Evolutionary conservation across 2,888 invertebrate species (phyloP), one percentile per base, ranked within the genome.

Genomic region (Nasonia oneida): DNA sequence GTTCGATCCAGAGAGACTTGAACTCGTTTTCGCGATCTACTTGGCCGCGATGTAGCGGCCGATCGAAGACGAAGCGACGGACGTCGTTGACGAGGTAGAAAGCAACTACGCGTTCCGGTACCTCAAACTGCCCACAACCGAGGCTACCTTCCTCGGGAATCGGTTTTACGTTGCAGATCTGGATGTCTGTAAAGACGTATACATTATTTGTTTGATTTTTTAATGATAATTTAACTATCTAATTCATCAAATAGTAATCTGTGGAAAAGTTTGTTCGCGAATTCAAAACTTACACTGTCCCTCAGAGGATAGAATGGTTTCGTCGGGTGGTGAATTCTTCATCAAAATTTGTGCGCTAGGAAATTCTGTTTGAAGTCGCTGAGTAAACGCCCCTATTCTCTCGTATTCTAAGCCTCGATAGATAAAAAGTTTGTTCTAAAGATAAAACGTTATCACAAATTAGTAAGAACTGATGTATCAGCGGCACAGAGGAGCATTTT

Each of bases 371-470:
- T 98, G 98, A 87, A 99, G 94, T 47, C 99, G 95, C 93, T 98
- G 98, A 0, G 98, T 98, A 93, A 99, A 99, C 85, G 98, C 98
- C 85, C 97, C 97, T 89, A 99, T 97, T 88, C 98, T 95, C 94
- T 99, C 99, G 93, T 98, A 99, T 92, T 99, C 99, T 90, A 98
- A 95, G 0, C 99, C 99, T 88, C 99, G 96, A 94, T 99, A 99
- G 5, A 99, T 97, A 93, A 99, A 99, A 91, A 97, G 97, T 92
- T 98, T 98, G 92, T 98, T 99, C 98, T 98, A 93, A 57, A 93
- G 93, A 88, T 87, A 73, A 76, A 77, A 80, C 15, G 6, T 39
- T n/a, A 37, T 18, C 8, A 8, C 39, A 37, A 8, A 71, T n/a
- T 86, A 50, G 42, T 73, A 2, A 33, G 81, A 79, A 81, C 23